Conservation (phyloP, 2,888 invertebrate genomes). For the Tenthredo livida region DNA sequence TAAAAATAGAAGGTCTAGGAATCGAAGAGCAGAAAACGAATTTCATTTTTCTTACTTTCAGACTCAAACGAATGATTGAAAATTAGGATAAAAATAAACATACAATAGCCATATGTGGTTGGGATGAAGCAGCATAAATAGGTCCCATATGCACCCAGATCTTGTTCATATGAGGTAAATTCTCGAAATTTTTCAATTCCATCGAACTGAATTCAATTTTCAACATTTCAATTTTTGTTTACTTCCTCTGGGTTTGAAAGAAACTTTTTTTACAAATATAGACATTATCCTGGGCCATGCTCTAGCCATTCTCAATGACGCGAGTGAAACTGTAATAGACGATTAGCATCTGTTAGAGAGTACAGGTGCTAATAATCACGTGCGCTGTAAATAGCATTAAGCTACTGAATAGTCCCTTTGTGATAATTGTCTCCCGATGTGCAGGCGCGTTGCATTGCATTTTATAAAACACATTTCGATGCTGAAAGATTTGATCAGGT, state of each 20-base stretch:
- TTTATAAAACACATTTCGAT: not conserved
- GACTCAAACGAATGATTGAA: too few relatives aligned
- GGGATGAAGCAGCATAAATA: too few relatives aligned
- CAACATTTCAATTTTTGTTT: not conserved
- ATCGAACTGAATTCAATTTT: not conserved
- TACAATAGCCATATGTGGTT: too few relatives aligned
- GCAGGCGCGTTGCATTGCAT: not conserved
- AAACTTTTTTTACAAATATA: not conserved
- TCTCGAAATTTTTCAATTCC: too few relatives aligned
- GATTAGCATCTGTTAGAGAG: conserved; percentile 46
- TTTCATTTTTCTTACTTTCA: too few relatives aligned
- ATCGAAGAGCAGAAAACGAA: not conserved
- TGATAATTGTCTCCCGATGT: conserved; percentile 39
- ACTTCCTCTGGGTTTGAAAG: not conserved
- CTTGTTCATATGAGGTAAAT: too few relatives aligned
- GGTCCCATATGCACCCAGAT: too few relatives aligned
- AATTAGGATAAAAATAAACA: too few relatives aligned
- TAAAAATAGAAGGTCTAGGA: not conserved
- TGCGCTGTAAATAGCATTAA: conserved; percentile 28
- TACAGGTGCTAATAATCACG: conserved; percentile 42
- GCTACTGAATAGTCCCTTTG: conserved; percentile 16
- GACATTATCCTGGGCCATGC: not conserved
- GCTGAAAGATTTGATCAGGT: not conserved
- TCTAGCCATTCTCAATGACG: conserved; percentile 21
- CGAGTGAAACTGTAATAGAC: conserved; percentile 34